A percentile compares a stretch with the other conserved stretches of the same genome.
phyloP scores from a whole-genome alignment of 2,888 invertebrate genomes.

The Endomychus coccineus region DNA sequence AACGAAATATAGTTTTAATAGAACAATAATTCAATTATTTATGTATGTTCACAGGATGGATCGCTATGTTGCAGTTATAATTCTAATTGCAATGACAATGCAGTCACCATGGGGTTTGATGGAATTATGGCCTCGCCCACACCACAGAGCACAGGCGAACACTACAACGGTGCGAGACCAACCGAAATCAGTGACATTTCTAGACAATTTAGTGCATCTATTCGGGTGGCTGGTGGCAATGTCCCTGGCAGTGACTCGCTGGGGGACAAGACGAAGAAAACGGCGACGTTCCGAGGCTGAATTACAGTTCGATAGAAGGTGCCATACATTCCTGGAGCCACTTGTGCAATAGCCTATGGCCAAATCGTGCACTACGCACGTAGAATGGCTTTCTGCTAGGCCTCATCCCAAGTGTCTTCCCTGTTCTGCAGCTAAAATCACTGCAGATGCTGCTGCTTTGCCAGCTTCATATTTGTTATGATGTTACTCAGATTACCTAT shows the following conservation, averaged over 20 bases:
- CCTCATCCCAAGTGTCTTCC: conserved; percentile 41
- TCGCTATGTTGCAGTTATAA: conserved; percentile 46
- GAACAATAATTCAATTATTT: background rate
- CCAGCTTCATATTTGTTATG: conserved; percentile 29
- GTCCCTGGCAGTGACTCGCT: conserved; percentile 34
- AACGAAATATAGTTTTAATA: background rate
- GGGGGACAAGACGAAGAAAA: conserved; percentile 27
- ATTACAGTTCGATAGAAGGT: conserved; percentile 28
- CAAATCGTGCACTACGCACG: conserved; percentile 20
- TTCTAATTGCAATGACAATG: conserved; percentile 41
- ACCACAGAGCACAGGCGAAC: conserved; percentile 15
- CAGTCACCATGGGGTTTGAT: conserved; percentile 41
- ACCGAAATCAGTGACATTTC: conserved; percentile 30
- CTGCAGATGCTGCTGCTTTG: conserved; percentile 20
- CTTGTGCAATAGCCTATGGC: conserved; percentile 31
- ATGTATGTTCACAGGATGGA: conserved; percentile 40
- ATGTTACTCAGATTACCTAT: too few relatives aligned
- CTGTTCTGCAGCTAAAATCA: conserved; percentile 27
- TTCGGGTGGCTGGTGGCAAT: conserved; percentile 37
- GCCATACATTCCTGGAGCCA: conserved; percentile 38
- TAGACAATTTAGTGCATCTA: conserved; percentile 39
- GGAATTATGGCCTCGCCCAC: conserved; percentile 36
- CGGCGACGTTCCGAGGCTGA: conserved; percentile 32
- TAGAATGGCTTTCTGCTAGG: conserved; percentile 21
- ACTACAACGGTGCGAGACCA: conserved; percentile 3